A percentile compares a stretch with the other conserved stretches of the same genome.
Conservation (phyloP, 2,113 vertebrate species). For the Morone chrysops region DNA sequence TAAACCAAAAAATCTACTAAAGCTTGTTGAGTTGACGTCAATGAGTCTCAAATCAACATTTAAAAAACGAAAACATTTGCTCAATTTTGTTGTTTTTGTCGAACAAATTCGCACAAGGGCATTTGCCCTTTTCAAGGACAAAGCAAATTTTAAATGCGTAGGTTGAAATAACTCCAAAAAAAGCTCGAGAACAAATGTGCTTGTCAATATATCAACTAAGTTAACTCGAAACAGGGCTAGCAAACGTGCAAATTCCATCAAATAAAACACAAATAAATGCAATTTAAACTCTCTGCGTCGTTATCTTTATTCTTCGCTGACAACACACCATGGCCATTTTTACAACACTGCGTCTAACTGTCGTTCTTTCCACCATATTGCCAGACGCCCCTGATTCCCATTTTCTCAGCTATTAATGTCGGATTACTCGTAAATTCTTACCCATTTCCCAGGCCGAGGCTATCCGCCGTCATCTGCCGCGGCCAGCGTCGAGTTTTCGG, state of each 20-base stretch:
- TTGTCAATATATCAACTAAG: slow-evolving; percentile 26
- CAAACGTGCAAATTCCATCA: slow-evolving; percentile 46
- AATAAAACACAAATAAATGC: slow-evolving; percentile 7
- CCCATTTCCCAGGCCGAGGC: slow-evolving; percentile 57
- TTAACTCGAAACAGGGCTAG: slow-evolving; percentile 30
- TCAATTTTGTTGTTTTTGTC: slow-evolving; percentile 62
- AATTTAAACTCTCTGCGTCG: not conserved
- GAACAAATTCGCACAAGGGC: slow-evolving; percentile 78
- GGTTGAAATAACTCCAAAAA: slow-evolving; percentile 76
- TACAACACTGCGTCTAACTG: slow-evolving; percentile 77
- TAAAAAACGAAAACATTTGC: slow-evolving; percentile 39
- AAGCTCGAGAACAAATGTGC: slow-evolving; percentile 52
- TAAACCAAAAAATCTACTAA: slow-evolving; percentile 37
- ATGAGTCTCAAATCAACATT: slow-evolving; percentile 7
- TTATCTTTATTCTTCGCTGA: slow-evolving; percentile 67
- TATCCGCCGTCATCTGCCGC: slow-evolving; percentile 63
- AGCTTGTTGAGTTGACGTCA: slow-evolving; percentile 29
- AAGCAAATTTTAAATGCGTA: slow-evolving; percentile 89
- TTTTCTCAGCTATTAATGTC: slow-evolving; percentile 46
- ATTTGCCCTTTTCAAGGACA: slow-evolving; percentile 87
- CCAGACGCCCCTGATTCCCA: slow-evolving; percentile 40
- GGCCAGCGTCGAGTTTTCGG: slow-evolving; percentile 26
- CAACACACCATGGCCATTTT: slow-evolving; percentile 86
- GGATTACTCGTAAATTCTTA: slow-evolving; percentile 77
- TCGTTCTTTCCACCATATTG: slow-evolving; percentile 87